phyloP scores from a whole-genome alignment of 2,888 invertebrate genomes.

The Neoaliturus tenellus region DNA sequence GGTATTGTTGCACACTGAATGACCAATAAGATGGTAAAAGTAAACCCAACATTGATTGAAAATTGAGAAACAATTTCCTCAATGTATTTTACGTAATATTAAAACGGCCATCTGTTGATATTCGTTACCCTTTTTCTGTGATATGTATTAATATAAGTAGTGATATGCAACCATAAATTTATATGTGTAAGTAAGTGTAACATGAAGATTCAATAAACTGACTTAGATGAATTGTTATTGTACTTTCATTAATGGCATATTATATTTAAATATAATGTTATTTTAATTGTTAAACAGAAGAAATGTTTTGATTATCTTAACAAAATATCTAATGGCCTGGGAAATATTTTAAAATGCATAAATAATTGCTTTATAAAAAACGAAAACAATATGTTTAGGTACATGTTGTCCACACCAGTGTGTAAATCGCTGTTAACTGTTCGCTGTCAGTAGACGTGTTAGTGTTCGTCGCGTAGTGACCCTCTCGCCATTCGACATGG shows the following conservation, averaged over 20 bases:
- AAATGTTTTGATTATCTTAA: background rate
- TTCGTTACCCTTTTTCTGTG: constrained; percentile 21
- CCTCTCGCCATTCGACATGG: background rate
- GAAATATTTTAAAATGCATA: background rate
- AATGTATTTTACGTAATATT: background rate
- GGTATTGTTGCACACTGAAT: too few species aligned
- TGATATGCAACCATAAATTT: background rate
- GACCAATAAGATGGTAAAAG: too few species aligned
- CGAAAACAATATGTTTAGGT: background rate
- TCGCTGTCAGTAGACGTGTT: constrained; percentile 3
- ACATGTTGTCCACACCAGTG: background rate
- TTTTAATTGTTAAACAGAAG: background rate
- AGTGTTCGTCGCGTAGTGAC: constrained; percentile 18
- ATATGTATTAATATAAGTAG: background rate
- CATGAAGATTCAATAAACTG: background rate
- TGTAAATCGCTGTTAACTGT: constrained; percentile 20
- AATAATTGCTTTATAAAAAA: too few species aligned
- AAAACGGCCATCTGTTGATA: background rate
- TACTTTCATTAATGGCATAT: background rate
- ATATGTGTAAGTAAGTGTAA: background rate
- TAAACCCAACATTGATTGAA: too few species aligned
- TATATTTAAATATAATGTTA: background rate
- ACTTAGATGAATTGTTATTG: background rate
- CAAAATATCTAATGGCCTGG: background rate
- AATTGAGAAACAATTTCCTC: too few species aligned